phyloP scores from a whole-genome alignment of 2,797 vertebrate genomes.

The Lindbergichthys nudifrons region DNA sequence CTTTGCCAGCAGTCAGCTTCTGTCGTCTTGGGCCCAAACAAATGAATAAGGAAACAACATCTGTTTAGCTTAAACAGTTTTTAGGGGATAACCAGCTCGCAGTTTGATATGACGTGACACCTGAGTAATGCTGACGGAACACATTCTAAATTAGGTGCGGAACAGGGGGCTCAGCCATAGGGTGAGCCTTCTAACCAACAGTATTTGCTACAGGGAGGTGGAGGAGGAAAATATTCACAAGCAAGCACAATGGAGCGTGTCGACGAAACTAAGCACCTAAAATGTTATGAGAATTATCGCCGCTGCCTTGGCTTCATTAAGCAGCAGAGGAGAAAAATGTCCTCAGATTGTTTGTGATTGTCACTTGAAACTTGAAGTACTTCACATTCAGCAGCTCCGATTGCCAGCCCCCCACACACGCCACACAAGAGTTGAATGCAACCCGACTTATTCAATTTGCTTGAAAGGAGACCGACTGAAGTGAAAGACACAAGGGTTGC shows the following conservation, averaged over 20 bases:
- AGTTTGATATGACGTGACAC: constrained; percentile 44
- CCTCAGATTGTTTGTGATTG: constrained; percentile 45
- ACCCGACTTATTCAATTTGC: constrained; percentile 14
- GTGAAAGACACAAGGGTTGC: constrained; percentile 8
- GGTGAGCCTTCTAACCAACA: constrained; percentile 38
- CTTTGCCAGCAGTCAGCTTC: constrained; percentile 6
- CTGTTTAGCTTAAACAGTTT: constrained; percentile 50
- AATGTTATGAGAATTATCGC: constrained; percentile 64
- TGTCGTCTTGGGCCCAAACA: constrained; percentile 16
- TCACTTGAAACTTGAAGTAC: constrained; percentile 57
- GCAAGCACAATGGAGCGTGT: constrained; percentile 59
- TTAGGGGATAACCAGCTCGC: constrained; percentile 40
- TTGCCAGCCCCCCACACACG: not conserved
- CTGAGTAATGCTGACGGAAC: constrained; percentile 52
- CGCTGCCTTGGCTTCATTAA: constrained; percentile 51
- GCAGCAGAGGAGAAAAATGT: constrained; percentile 11
- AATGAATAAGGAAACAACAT: constrained; percentile 40
- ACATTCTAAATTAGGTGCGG: constrained; percentile 63
- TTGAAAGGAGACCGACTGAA: constrained; percentile 23
- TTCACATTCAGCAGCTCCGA: constrained; percentile 43
- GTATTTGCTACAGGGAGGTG: constrained; percentile 45
- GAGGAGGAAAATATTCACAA: constrained; percentile 65
- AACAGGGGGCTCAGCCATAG: constrained; percentile 45
- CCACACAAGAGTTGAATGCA: constrained; percentile 1
- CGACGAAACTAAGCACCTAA: constrained; percentile 56